These are phyloP conservation scores for Pemphredon lugubris DNA, from an alignment of 2,888 invertebrate genomes.

Conservation along the genomic window DNA sequence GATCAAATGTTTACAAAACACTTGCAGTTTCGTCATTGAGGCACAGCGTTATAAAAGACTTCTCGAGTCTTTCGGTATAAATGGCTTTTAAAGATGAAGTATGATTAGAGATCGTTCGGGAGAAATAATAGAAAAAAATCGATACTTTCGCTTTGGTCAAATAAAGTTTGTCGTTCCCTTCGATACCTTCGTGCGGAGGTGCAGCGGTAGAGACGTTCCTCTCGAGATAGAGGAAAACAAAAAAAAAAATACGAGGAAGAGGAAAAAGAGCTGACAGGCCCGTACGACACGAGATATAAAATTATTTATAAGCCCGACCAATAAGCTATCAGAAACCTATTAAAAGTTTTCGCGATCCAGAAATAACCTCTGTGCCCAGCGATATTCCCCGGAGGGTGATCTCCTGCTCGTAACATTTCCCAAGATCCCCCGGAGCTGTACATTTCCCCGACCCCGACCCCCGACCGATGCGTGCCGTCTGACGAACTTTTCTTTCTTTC, in stretches of 20 bases:
- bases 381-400: slow-evolving; percentile 65
- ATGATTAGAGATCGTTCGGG: neutral
- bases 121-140: slow-evolving; percentile 10
- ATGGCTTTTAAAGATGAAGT: slow-evolving; percentile 1
- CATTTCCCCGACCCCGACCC: no score
- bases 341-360: slow-evolving; percentile 73
- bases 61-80: neutral
- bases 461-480: slow-evolving; percentile 47
- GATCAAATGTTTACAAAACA: no score
- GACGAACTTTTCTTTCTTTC: slow-evolving; percentile 41
- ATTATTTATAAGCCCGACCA: slow-evolving; percentile 71
- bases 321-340: slow-evolving; percentile 74
- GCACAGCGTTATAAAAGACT: neutral
- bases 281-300: slow-evolving; percentile 54
- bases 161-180: slow-evolving; percentile 24
- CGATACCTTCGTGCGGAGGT: neutral
- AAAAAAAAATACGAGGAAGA: no score
- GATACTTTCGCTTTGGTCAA: slow-evolving; percentile 35
- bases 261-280: slow-evolving; percentile 24
- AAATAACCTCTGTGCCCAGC: slow-evolving; percentile 67
- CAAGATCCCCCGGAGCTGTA: slow-evolving; percentile 28
- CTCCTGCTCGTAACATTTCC: slow-evolving; percentile 51
- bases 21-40: no score
- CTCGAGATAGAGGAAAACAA: neutral
- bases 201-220: neutral